Evolutionary conservation across 2,888 invertebrate species (phyloP).

Genomic region (Stratiomys singularior): DNA sequence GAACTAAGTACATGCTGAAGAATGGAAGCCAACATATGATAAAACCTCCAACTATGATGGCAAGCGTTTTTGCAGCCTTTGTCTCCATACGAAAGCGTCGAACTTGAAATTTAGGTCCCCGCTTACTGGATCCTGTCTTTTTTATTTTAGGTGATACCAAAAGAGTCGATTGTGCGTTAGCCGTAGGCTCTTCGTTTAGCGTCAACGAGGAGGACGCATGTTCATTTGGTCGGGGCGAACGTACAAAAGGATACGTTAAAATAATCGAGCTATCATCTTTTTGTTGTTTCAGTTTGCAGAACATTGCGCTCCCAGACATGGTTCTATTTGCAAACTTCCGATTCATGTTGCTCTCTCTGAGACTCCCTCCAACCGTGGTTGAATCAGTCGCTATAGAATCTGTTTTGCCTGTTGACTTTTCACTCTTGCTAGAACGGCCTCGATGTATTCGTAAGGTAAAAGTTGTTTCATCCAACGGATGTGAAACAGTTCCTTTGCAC

Average conservation of each 20-base stretch:
- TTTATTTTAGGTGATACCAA: conserved; percentile 16
- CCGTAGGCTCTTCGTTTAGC: conserved; percentile 24
- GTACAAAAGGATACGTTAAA: conserved; percentile 29
- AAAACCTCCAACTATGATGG: conserved; percentile 97
- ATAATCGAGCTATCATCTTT: conserved; percentile 18
- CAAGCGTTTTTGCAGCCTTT: conserved; percentile 95
- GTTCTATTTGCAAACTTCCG: conserved; percentile 14
- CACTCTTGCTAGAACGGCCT: conserved; percentile 73
- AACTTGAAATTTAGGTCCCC: conserved; percentile 90
- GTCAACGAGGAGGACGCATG: conserved; percentile 25
- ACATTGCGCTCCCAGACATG: conserved; percentile 13
- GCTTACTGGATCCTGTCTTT: conserved; percentile 74
- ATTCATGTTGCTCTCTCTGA: not conserved
- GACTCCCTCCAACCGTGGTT: not conserved
- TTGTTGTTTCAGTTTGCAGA: conserved; percentile 37
- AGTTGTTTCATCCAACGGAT: conserved; percentile 85
- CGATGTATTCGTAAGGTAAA: conserved; percentile 91
- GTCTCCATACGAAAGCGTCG: conserved; percentile 95
- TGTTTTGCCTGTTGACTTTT: conserved; percentile 65
- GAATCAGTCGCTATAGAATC: conserved; percentile 53
- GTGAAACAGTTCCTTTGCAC: conserved; percentile 71
- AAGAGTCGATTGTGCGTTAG: conserved; percentile 66
- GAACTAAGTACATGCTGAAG: conserved; percentile 92
- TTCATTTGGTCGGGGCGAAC: not conserved
- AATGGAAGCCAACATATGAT: conserved; percentile 97